Evolutionary conservation across 2,113 vertebrate species (phyloP).

Genomic region (Gila orcuttii): DNA sequence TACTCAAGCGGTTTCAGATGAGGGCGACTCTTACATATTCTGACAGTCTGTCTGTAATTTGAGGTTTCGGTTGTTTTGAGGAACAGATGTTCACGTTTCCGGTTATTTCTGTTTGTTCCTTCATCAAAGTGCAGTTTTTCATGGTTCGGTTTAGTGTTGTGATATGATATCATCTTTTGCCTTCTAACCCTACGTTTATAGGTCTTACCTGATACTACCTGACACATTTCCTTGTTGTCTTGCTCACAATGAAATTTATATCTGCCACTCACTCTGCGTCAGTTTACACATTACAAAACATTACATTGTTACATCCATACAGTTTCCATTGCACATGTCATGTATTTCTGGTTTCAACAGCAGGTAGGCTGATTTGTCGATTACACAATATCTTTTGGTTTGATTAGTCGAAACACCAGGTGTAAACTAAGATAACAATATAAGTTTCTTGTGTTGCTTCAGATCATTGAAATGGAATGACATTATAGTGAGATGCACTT

Average conservation of each 20-base stretch:
- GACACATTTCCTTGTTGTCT: neutral
- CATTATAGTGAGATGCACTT: neutral
- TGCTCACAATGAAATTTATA: neutral
- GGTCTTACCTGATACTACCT: neutral
- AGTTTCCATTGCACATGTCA: neutral
- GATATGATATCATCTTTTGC: neutral
- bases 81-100: neutral
- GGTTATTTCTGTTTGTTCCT: neutral
- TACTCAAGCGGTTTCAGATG: neutral
- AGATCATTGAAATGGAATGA: neutral
- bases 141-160: neutral
- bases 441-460: neutral
- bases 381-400: neutral
- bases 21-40: neutral
- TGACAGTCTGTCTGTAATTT: neutral
- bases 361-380: neutral
- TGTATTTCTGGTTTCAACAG: neutral
- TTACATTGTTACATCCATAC: too few relatives aligned
- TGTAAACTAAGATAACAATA: neutral
- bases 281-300: neutral
- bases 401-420: neutral
- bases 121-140: neutral
- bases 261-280: neutral
- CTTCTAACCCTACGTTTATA: neutral
- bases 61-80: neutral